phyloP scores from a whole-genome alignment of 2,888 invertebrate genomes.

The Polydesmus complanatus region DNA sequence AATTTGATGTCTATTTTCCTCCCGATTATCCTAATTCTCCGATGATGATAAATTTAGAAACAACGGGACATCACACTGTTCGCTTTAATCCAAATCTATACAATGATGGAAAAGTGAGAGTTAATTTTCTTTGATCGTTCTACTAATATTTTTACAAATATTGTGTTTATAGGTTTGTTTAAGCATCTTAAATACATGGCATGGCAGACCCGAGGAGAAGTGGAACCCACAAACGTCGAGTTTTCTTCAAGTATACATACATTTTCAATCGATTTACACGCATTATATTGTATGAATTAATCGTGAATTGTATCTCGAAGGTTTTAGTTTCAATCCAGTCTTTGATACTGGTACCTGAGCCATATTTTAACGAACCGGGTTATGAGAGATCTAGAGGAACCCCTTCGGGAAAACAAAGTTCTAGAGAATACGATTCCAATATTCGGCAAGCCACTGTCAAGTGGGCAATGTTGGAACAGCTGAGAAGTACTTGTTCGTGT shows the following conservation, averaged over 20 bases:
- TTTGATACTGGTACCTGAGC: slow-evolving; percentile 78
- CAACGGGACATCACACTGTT: slow-evolving; percentile 74
- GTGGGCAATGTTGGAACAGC: slow-evolving; percentile 93
- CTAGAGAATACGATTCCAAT: slow-evolving; percentile 87
- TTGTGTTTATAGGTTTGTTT: slow-evolving; percentile 46
- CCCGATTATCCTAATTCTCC: slow-evolving; percentile 59
- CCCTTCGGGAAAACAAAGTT: slow-evolving; percentile 69
- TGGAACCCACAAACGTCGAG: slow-evolving; percentile 94
- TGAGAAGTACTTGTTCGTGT: slow-evolving; percentile 75
- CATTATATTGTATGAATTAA: background rate
- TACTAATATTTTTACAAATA: background rate
- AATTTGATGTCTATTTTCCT: slow-evolving; percentile 78
- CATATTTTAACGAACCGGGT: slow-evolving; percentile 89
- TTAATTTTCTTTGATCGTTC: no score
- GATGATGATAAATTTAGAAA: slow-evolving; percentile 80
- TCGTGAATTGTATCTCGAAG: slow-evolving; percentile 30
- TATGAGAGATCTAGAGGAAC: slow-evolving; percentile 82
- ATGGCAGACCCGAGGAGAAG: slow-evolving; percentile 89
- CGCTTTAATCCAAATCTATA: slow-evolving; percentile 87
- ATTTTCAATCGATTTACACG: background rate
- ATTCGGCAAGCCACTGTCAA: slow-evolving; percentile 87
- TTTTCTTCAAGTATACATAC: slow-evolving; percentile 57
- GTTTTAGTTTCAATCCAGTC: slow-evolving; percentile 87
- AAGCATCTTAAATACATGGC: slow-evolving; percentile 91
- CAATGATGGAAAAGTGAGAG: slow-evolving; percentile 77